phyloP scores from a whole-genome alignment of 2,888 invertebrate species.

The Mermis nigrescens region DNA sequence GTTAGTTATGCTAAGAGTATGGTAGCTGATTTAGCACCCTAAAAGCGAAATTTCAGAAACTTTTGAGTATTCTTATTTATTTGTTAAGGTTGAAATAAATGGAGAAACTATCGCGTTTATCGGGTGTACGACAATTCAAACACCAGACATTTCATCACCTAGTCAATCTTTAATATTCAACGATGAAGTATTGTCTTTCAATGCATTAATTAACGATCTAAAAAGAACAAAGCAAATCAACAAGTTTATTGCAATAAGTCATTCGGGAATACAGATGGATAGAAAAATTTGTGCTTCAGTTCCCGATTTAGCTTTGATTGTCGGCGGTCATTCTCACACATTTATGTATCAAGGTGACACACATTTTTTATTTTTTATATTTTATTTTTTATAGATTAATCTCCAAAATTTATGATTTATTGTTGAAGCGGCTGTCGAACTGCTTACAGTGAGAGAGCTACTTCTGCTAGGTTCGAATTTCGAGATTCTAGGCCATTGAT shows the following conservation, averaged over 20 bases:
- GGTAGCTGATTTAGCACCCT: no score
- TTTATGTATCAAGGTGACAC: conserved; percentile 67
- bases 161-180: neutral
- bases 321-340: conserved; percentile 77
- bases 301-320: conserved; percentile 59
- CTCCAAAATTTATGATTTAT: no score
- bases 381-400: no score
- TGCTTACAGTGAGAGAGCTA: no score
- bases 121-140: neutral
- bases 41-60: no score
- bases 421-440: no score
- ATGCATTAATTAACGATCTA: conserved; percentile 20
- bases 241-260: conserved; percentile 68
- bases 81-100: neutral
- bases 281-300: conserved; percentile 54
- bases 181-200: conserved; percentile 16
- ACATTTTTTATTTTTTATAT: no score
- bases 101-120: neutral
- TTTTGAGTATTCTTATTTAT: no score
- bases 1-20: no score
- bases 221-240: conserved; percentile 45
- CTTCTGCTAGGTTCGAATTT: no score
- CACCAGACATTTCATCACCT: neutral
- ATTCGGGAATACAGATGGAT: conserved; percentile 62
- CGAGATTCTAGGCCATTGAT: no score